Base-by-base conservation (phyloP, 2,797 vertebrate species). In the Lophotriccus pileatus region DNA sequence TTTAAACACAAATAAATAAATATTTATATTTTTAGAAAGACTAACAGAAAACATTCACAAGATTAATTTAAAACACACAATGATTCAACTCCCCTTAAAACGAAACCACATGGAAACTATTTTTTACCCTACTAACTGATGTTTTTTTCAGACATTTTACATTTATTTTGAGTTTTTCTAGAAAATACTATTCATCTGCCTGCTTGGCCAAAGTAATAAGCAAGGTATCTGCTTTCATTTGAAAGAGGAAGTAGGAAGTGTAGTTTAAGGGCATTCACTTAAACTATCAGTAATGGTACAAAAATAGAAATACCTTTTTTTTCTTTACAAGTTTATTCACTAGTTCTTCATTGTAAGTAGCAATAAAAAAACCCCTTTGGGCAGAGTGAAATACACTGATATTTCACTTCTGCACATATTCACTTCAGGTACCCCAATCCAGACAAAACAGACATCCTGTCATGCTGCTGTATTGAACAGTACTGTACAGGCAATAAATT, bases 121-220 rank as follows among this genome's bases (percentile, higher is more conserved):
- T 91, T 85, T 89, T 87, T 66, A 94, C 60, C 44, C 64, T 87
- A 43, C 72, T 89, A 92, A 87, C 1, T 52, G 81, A 55, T 85
- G 46, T 9, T 30, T 89, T 93, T 92, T 85, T 69, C 87, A 89
- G 80, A 68, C 36, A 92, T 92, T 87, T 94, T 80, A 81, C 27
- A 58, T 75, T 93, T 85, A 77, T 59, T 95, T 84, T 49, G 30
- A 80, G 20, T 36, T 89, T 87, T 46, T 90, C 75, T 83, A 84
- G 82, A 89, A 89, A 93, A 83, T 21, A 60, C 24, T 77, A 80
- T 21, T 81, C 17, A 2, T 59, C 66, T 85, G 32, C 41, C 85
- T 2, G 0, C 69, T 59, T 75, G 74, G 36, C 46, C 53, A 89
- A 84, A 93, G 58, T 59, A 84, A 74, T 60, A 91, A 6, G 37